Evolutionary conservation across 2,113 vertebrate species (phyloP).

Genomic region (Jacana jacana): DNA sequence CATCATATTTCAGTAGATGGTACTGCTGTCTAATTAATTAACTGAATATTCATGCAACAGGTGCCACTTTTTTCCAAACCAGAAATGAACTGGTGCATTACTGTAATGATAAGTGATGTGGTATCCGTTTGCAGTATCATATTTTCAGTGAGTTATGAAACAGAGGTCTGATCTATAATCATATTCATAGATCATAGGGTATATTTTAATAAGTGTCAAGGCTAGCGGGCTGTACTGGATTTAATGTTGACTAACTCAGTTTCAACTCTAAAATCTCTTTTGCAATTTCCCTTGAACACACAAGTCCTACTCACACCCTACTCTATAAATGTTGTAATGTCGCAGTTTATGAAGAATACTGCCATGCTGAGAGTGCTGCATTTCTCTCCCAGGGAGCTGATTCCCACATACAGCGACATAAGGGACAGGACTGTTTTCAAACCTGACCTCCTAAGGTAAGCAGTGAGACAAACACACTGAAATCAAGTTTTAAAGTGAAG

Average conservation of each 20-base stretch:
- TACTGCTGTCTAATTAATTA: neutral
- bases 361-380: neutral
- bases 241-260: neutral
- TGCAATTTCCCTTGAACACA: neutral
- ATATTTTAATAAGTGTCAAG: conserved; percentile 18
- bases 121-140: neutral
- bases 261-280: neutral
- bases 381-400: neutral
- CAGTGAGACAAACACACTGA: neutral
- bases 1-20: neutral
- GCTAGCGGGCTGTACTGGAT: neutral
- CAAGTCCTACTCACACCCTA: neutral
- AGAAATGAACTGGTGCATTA: neutral
- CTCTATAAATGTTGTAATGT: neutral
- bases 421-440: neutral
- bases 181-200: neutral
- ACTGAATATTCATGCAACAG: neutral
- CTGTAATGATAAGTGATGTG: neutral
- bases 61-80: neutral
- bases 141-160: conserved; percentile 35
- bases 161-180: conserved; percentile 7
- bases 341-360: neutral
- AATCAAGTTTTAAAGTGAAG: neutral
- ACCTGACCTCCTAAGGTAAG: neutral
- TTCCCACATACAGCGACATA: neutral